Evolutionary conservation across 2,113 vertebrate species (phyloP).

Genomic region (Galeopterus variegatus): DNA sequence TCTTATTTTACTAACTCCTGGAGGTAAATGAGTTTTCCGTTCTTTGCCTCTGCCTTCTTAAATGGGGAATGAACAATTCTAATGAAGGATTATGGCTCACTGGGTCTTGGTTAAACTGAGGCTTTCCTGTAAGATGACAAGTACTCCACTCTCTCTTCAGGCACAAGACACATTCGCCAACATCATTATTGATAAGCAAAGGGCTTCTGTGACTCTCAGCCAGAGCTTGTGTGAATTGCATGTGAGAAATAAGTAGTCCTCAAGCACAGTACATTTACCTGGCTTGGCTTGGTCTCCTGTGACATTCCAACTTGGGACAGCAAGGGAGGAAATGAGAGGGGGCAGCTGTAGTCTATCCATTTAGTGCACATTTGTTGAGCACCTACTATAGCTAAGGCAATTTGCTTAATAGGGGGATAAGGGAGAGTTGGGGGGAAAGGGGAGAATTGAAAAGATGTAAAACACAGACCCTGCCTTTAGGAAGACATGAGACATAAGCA

Average conservation of each 20-base stretch:
- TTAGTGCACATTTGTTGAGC: neutral
- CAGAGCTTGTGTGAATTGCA: neutral
- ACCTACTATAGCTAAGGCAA: neutral
- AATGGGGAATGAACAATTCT: neutral
- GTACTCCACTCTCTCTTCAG: neutral
- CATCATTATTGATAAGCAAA: neutral
- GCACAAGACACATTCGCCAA: neutral
- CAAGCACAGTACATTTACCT: neutral
- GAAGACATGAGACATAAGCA: neutral
- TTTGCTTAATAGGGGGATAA: neutral
- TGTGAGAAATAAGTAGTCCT: neutral
- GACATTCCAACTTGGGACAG: neutral
- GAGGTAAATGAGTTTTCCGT: neutral
- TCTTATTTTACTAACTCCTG: slow-evolving; percentile 44
- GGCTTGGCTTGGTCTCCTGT: neutral
- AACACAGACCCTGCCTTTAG: neutral
- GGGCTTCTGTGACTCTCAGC: neutral
- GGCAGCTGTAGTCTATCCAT: neutral
- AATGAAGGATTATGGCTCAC: neutral
- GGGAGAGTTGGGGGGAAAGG: too few relatives aligned
- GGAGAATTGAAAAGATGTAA: neutral
- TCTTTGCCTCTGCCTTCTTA: neutral
- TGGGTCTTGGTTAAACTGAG: neutral
- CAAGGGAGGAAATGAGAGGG: neutral
- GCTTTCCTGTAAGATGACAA: neutral